Evolutionary conservation across 1,140 invertebrate species (phyloP).

Genomic region (Orussus abietinus): DNA sequence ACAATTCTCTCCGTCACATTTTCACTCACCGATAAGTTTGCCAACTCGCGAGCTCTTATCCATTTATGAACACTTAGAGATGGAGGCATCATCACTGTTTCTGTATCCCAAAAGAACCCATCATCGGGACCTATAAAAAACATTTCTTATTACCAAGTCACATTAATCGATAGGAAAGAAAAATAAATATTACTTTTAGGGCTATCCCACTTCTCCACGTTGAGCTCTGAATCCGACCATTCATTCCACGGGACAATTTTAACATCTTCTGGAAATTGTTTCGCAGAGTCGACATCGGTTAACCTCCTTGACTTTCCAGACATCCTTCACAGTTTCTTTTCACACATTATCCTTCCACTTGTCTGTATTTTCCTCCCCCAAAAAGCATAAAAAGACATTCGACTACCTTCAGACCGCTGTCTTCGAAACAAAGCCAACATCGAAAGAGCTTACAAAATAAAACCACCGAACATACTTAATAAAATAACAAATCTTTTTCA

Average conservation of each 20-base stretch:
- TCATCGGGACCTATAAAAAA: slow-evolving; percentile 6
- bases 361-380: no score
- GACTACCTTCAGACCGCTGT: no score
- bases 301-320: slow-evolving; percentile 20
- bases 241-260: slow-evolving; percentile 17
- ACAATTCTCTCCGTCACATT: no score
- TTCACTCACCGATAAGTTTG: slow-evolving; percentile 11
- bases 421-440: no score
- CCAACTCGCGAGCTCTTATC: slow-evolving; percentile 23
- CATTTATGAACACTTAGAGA: slow-evolving; percentile 21
- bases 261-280: background rate
- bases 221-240: slow-evolving; percentile 26
- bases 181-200: slow-evolving; percentile 20
- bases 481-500: no score
- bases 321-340: no score
- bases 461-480: no score
- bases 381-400: no score
- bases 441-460: no score
- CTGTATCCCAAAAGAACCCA: slow-evolving; percentile 18
- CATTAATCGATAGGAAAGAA: background rate
- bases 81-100: slow-evolving; percentile 18
- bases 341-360: no score
- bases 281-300: background rate
- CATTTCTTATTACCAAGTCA: background rate
- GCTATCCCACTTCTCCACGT: slow-evolving; percentile 25